Base-by-base conservation (phyloP, 1,140 invertebrate genomes). In the Planococcus citri region DNA sequence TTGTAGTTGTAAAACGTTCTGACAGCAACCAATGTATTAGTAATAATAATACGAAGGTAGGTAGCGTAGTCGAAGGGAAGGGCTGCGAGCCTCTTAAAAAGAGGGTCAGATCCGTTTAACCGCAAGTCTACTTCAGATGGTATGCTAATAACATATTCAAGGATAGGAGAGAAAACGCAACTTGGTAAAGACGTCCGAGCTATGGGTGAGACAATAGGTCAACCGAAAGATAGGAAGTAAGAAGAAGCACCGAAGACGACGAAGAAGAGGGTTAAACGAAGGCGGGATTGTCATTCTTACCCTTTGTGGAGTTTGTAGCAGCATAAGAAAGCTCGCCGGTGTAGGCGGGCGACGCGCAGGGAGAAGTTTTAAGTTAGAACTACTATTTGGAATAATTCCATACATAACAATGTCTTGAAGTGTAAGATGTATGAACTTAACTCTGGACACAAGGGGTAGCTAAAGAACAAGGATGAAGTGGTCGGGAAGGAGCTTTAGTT, bases 101-200 rank as follows among this genome's bases (percentile, higher is more conserved):
- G 60, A 64, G 60, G 60, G 60, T 64, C 60, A 64, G 60, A 64
- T 64, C 60, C 60, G 60, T 64, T 64, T 64, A 64, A 64, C 60
- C 60, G 60, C 60, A 64, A 64, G 60, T 64, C 60, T 64, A 64
- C 60, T 64, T 64, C 60, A 64, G 60, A 64, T 64, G 60, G 60
- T 64, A 64, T 64, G 60, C 60, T 64, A 64, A 64, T 64, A 64
- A 64, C 60, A 64, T 64, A 64, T 64, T 64, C 60, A 64, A 64
- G 60, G 60, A 27, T 64, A 25, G 60, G 60, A 64, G 60, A 20
- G 60, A 64, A 64, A 64, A 64, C 60, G 60, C 60, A 64, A 64
- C 60, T 64, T 64, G 60, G 60, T 64, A 27, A 64, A 64, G 60
- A 64, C 60, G 60, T 64, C 60, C 60, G 60, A 64, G 60, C 60